phyloP scores from a whole-genome alignment of 2,797 vertebrate species.

The Eidolon dupreanum region DNA sequence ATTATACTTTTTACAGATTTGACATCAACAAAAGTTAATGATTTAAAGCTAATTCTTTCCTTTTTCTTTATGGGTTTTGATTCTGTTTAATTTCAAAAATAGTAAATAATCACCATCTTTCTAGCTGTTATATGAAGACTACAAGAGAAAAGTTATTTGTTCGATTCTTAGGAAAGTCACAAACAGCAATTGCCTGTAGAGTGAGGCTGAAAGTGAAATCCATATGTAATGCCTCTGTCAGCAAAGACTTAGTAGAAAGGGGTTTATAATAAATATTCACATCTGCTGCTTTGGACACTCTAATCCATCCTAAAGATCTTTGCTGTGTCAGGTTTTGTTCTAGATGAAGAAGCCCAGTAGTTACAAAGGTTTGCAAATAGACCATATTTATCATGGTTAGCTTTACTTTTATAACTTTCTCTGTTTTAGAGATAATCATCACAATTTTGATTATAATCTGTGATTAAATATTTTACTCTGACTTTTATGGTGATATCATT shows the following conservation, averaged over 20 bases:
- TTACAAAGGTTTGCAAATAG: constrained; percentile 85
- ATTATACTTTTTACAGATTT: constrained; percentile 29
- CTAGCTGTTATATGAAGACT: constrained; percentile 68
- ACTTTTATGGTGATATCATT: constrained; percentile 43
- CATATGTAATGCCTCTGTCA: constrained; percentile 83
- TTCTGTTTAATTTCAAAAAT: constrained; percentile 54
- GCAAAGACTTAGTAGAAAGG: constrained; percentile 82
- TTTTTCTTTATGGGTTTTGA: neutral
- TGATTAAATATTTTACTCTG: constrained; percentile 68
- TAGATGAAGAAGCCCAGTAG: constrained; percentile 82
- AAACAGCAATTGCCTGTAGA: constrained; percentile 69
- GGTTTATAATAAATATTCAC: constrained; percentile 87
- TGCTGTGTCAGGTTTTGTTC: constrained; percentile 88
- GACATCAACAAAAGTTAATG: constrained; percentile 28
- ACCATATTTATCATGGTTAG: constrained; percentile 85
- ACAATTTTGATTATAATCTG: constrained; percentile 21
- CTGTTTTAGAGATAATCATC: constrained; percentile 67
- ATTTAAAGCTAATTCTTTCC: constrained; percentile 35
- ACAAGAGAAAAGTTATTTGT: constrained; percentile 58
- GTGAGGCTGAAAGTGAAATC: constrained; percentile 76
- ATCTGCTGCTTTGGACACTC: constrained; percentile 86
- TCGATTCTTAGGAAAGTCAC: constrained; percentile 77
- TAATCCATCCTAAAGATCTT: constrained; percentile 87
- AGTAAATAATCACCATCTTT: constrained; percentile 56
- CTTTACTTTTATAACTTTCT: constrained; percentile 68